Conservation (phyloP, 2,888 invertebrate species). For the Temnothorax rugatulus region DNA sequence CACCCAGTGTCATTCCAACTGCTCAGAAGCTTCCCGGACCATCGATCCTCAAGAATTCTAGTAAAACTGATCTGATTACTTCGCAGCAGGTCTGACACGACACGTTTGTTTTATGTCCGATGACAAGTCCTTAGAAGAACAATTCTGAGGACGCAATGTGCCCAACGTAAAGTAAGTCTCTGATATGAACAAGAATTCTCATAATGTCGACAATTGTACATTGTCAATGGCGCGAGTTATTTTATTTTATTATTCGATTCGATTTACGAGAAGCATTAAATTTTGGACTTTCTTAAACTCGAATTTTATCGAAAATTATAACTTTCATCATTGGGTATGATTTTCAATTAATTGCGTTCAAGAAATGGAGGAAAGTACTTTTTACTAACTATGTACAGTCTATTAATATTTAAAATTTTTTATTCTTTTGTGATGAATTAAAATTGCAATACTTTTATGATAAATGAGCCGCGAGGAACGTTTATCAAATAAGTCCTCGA, state of each 20-base stretch:
- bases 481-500: neutral
- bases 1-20: conserved; percentile 65
- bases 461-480: neutral
- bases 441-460: conserved; percentile 5
- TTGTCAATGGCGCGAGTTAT: neutral
- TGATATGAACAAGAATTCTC: conserved; percentile 34
- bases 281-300: neutral
- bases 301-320: neutral
- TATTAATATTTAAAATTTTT: neutral
- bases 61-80: conserved; percentile 83
- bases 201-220: neutral
- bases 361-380: neutral
- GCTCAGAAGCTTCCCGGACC: conserved; percentile 84
- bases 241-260: conserved; percentile 4
- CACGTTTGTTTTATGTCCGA: conserved; percentile 68
- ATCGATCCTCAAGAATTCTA: conserved; percentile 84
- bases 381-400: neutral
- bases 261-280: neutral
- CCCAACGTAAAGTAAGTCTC: conserved; percentile 17
- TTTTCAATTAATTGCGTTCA: neutral
- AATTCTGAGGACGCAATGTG: conserved; percentile 35
- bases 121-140: conserved; percentile 55
- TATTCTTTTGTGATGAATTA: neutral
- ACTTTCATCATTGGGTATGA: conserved; percentile 2
- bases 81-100: conserved; percentile 84